Conservation (phyloP, 2,797 vertebrate species). For the Crenuchus spilurus region DNA sequence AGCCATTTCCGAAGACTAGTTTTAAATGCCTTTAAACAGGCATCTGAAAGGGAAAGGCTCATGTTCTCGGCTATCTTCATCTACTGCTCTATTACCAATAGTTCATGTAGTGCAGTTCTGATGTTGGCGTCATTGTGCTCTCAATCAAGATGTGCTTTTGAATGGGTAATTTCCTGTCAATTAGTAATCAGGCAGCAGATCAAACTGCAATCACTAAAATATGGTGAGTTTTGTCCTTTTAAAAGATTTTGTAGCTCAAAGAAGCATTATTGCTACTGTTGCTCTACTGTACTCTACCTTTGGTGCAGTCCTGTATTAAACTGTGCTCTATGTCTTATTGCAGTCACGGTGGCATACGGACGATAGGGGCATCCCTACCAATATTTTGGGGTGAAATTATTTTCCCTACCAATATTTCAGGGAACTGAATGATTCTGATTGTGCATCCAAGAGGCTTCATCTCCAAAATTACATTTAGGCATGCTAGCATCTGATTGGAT, state of each 20-base stretch:
- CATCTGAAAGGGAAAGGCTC: slow-evolving; percentile 38
- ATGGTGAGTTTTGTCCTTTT: slow-evolving; percentile 23
- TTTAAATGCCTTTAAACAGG: slow-evolving; percentile 25
- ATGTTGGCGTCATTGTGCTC: slow-evolving; percentile 26
- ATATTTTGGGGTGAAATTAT: no score
- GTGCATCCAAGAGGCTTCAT: no score
- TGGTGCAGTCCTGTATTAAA: neutral
- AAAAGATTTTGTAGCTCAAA: neutral
- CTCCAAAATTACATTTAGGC: no score
- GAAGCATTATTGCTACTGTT: neutral
- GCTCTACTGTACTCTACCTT: no score
- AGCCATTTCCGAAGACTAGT: slow-evolving; percentile 14
- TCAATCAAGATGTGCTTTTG: slow-evolving; percentile 37
- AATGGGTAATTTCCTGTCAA: slow-evolving; percentile 42
- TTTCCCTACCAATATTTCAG: no score
- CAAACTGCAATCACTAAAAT: slow-evolving; percentile 38
- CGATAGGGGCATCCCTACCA: no score
- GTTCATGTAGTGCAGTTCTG: slow-evolving; percentile 14
- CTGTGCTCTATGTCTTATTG: neutral
- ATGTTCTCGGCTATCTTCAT: slow-evolving; percentile 46
- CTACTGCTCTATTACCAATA: slow-evolving; percentile 26
- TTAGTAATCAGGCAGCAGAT: slow-evolving; percentile 39
- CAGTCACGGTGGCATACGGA: no score
- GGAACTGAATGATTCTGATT: no score
- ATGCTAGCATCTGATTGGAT: no score